These are phyloP conservation scores for Mythimna loreyi DNA, from an alignment of 2,888 invertebrate species.

Conservation along the genomic window DNA sequence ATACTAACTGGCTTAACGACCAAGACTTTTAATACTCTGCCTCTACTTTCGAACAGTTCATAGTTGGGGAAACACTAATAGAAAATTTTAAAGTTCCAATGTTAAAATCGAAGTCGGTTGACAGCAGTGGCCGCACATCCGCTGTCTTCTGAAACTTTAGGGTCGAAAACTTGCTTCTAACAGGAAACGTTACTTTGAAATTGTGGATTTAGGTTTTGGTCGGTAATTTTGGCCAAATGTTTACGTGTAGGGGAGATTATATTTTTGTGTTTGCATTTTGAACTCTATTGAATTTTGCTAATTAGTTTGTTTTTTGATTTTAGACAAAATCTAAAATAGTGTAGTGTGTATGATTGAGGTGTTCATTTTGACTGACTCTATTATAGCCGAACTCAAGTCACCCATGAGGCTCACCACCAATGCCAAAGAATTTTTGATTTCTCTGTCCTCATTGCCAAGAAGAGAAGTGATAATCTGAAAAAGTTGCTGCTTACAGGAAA, in stretches of 20 bases:
- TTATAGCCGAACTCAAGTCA: no score
- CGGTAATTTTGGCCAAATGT: conserved; percentile 56
- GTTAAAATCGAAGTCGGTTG: conserved; percentile 66
- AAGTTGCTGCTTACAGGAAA: no score
- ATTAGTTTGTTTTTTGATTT: not conserved
- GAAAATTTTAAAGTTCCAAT: conserved; percentile 66
- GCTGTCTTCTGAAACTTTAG: conserved; percentile 62
- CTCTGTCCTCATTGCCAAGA: no score
- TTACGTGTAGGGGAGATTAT: conserved; percentile 13
- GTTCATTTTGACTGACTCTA: no score
- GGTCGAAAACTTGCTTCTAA: conserved; percentile 58
- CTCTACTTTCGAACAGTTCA: conserved; percentile 53
- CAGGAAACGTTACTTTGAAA: conserved; percentile 59
- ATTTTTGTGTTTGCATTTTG: not conserved
- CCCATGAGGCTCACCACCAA: no score
- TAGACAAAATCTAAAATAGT: no score
- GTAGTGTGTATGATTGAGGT: no score
- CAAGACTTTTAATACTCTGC: conserved; percentile 39
- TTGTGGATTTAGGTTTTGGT: conserved; percentile 49
- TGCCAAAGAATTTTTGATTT: no score
- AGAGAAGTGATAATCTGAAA: no score
- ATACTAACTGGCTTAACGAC: conserved; percentile 36
- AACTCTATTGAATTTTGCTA: not conserved
- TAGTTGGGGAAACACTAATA: conserved; percentile 56
- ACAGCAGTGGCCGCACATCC: conserved; percentile 63